phyloP scores from a whole-genome alignment of 2,888 invertebrate genomes.

The Amphipyra berbera region DNA sequence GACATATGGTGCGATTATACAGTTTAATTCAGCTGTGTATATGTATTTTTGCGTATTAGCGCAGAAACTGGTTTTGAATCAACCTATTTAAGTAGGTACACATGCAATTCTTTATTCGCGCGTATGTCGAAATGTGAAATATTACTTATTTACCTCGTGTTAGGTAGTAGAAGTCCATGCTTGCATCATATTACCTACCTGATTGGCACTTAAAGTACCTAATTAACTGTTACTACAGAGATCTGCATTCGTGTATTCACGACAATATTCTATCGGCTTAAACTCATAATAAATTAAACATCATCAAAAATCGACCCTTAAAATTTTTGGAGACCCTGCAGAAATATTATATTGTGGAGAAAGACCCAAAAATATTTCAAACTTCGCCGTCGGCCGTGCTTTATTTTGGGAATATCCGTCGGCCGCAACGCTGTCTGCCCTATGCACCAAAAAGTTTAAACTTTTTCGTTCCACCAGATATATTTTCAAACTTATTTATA shows the following conservation, averaged over 20 bases:
- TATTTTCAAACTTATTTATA: conserved; percentile 33
- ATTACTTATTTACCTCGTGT: background rate
- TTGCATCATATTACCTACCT: background rate
- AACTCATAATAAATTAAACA: background rate
- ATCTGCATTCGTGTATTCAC: background rate
- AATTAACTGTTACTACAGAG: background rate
- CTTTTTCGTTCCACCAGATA: conserved; percentile 20
- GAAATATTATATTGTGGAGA: background rate
- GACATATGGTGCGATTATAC: conserved; percentile 66
- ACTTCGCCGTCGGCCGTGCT: conserved; percentile 48
- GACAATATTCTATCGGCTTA: background rate
- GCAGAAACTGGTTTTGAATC: conserved; percentile 32
- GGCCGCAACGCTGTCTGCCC: conserved; percentile 47
- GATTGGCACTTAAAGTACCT: background rate
- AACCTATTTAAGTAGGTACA: conserved; percentile 21
- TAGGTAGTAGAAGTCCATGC: background rate
- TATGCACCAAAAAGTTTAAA: conserved; percentile 21
- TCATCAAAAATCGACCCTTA: background rate
- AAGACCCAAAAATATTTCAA: background rate
- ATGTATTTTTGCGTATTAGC: conserved; percentile 39
- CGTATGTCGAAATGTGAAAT: background rate
- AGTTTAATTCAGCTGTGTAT: conserved; percentile 46
- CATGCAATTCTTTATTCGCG: conserved; percentile 1
- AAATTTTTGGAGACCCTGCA: background rate
- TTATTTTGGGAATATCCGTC: conserved; percentile 56